Percentiles rank a stretch among this genome's conserved stretches.
Evolutionary conservation across 2,888 invertebrate genomes (phyloP).

Genomic region (Drosophila prolongata): DNA sequence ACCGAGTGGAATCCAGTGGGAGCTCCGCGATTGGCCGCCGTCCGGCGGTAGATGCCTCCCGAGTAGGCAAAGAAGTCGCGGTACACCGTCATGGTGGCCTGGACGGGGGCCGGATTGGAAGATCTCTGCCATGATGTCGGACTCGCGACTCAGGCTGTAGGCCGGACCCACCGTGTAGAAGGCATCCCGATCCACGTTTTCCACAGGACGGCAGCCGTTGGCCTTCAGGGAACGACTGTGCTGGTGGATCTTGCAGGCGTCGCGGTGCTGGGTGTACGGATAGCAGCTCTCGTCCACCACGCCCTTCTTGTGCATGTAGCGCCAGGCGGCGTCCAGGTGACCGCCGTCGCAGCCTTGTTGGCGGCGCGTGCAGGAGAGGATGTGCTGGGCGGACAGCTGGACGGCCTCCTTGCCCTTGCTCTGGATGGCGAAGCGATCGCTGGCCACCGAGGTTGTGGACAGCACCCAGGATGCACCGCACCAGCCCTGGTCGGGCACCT

Average conservation of each 20-base stretch:
- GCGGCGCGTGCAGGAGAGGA: slow-evolving; percentile 93
- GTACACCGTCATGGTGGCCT: slow-evolving; percentile 95
- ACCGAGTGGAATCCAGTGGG: slow-evolving; percentile 94
- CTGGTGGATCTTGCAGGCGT: slow-evolving; percentile 88
- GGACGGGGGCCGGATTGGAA: slow-evolving; percentile 95
- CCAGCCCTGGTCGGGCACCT: slow-evolving; percentile 89
- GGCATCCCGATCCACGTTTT: slow-evolving; percentile 85
- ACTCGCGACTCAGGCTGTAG: slow-evolving; percentile 89
- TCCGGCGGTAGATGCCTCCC: slow-evolving; percentile 92
- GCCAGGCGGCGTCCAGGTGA: slow-evolving; percentile 96
- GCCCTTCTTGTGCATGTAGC: slow-evolving; percentile 92
- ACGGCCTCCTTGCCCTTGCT: slow-evolving; percentile 91
- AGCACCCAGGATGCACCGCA: slow-evolving; percentile 97
- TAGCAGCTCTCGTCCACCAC: slow-evolving; percentile 94
- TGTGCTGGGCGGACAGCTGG: slow-evolving; percentile 92
- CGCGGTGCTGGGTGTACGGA: slow-evolving; percentile 89
- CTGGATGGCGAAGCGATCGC: slow-evolving; percentile 93
- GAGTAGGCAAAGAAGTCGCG: slow-evolving; percentile 97
- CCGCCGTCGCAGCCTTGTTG: slow-evolving; percentile 95
- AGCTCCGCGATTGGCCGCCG: slow-evolving; percentile 86
- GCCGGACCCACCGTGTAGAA: slow-evolving; percentile 91
- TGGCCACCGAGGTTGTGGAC: slow-evolving; percentile 92
- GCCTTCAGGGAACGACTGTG: slow-evolving; percentile 81
- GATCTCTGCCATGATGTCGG: slow-evolving; percentile 96
- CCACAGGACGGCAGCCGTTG: slow-evolving; percentile 86